phyloP scores from a whole-genome alignment of 2,888 invertebrate species.

The Mythimna loreyi region DNA sequence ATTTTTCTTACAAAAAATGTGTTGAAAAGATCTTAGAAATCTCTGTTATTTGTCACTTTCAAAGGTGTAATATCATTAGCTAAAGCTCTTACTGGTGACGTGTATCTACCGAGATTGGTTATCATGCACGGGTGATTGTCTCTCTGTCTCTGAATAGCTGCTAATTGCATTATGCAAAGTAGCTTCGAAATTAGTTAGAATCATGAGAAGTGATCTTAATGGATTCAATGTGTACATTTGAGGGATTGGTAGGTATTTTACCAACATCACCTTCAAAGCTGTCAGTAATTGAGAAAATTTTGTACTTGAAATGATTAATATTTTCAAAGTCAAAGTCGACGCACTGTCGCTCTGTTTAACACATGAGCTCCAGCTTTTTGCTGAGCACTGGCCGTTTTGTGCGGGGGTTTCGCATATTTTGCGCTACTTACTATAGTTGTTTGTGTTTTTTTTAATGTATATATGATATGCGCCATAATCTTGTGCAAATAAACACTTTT shows the following conservation, averaged over 20 bases:
- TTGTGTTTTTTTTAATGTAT: too few relatives aligned
- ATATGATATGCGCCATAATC: too few relatives aligned
- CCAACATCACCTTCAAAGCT: constrained; percentile 6
- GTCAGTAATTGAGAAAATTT: neutral
- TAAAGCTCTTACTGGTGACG: neutral
- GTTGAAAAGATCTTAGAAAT: neutral
- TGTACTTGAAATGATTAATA: too few relatives aligned
- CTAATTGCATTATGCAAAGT: constrained; percentile 55
- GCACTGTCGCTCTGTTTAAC: too few relatives aligned
- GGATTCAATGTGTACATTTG: constrained; percentile 18
- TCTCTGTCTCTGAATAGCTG: constrained; percentile 24
- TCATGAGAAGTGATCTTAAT: constrained; percentile 37
- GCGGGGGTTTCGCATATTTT: too few relatives aligned
- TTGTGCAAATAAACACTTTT: too few relatives aligned
- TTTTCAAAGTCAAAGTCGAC: too few relatives aligned
- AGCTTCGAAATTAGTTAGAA: constrained; percentile 34
- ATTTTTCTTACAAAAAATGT: constrained; percentile 35
- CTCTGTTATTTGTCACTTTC: neutral
- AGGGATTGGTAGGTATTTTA: constrained; percentile 4
- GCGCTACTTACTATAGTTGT: too few relatives aligned
- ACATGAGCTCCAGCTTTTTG: too few relatives aligned
- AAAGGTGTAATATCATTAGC: neutral
- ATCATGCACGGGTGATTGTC: constrained; percentile 19
- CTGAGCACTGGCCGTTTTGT: too few relatives aligned
- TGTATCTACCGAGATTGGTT: neutral